Base-by-base conservation (phyloP, 2,888 invertebrate genomes). In the Drepanosiphum platanoidis region DNA sequence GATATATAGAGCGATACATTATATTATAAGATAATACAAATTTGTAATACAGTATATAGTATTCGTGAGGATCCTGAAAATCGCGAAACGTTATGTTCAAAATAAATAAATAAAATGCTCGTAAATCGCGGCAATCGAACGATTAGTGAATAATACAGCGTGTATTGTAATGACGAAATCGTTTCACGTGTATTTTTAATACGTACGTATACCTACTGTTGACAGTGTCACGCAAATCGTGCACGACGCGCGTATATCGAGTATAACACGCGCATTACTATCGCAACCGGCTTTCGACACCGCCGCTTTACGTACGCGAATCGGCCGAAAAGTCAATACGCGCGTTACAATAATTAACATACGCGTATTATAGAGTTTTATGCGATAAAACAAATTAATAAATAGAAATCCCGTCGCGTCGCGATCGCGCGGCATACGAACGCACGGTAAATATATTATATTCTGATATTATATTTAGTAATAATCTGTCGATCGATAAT, bases 261-360 rank as follows among this genome's bases (percentile, higher is more conserved):
- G n/a, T n/a, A n/a, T n/a, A n/a, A n/a, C n/a, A 32, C 11, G n/a
- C 30, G 22, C 8, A 7, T 15, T 32, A 68, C 68, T 79, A 79
- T 79, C n/a, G 22, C 22, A 9, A n/a, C 13, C 9, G 32, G 46
- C 46, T 79, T 27, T 34, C 0, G n/a, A 75, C 27, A 75, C n/a
- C 52, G 52, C 22, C 52, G 27, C 58, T 75, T n/a, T 58, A 66
- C 4, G 46, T 46, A 0, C 22, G 22, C 52, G 52, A 22, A n/a
- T 34, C n/a, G 68, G n/a, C 79, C 68, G n/a, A 68, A 79, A 79
- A 46, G n/a, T 79, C 68, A 79, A 22, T 13, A 4, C 11, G 18
- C 4, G 22, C 34, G 22, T 27, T 22, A 39, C 32, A 22, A 30
- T 13, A 22, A 78, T n/a, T n/a, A n/a, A n/a, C n/a, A n/a, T n/a